Percentiles rank a stretch among this genome's conserved stretches.
These are phyloP conservation scores for cattle (Bos taurus) DNA, from an alignment of 2,113 vertebrate species.

Conservation along the genomic window ARS-UCD2.0 NC_037340.1:60778001-60778500, in stretches of 20 bases:
- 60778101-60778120: neutral
- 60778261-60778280: neutral
- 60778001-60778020: neutral
- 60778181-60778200: neutral
- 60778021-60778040: neutral
- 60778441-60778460: neutral
- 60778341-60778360: neutral
- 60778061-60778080: neutral
- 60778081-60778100: neutral
- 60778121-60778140: neutral
- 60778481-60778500: neutral
- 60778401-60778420: neutral
- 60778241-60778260: neutral
- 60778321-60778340: neutral
- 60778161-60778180: neutral
- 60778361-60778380: neutral
- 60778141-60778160: neutral
- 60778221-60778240: neutral
- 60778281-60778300: neutral
- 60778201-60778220: neutral
- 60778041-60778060: neutral
- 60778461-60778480: neutral
- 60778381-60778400: neutral
- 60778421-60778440: neutral
- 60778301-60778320: neutral